Evolutionary conservation across 2,888 invertebrate genomes (phyloP).

Genomic region (Caenorhabditis wallacei): DNA sequence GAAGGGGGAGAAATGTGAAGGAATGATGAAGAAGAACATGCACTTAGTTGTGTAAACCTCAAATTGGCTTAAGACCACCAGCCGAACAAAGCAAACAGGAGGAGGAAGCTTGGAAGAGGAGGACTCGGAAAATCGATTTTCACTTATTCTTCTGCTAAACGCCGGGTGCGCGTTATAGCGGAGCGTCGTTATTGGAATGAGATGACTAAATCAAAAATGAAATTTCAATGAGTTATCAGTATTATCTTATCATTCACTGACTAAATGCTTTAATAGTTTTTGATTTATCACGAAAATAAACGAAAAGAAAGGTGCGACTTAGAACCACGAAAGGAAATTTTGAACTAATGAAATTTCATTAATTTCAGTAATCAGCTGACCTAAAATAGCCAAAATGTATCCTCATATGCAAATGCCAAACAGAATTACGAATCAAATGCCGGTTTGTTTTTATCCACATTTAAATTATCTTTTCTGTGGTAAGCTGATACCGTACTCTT

Average conservation of each 20-base stretch:
- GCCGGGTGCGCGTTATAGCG: slow-evolving; percentile 16
- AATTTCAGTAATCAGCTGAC: no score
- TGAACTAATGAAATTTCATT: no score
- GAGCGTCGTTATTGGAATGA: slow-evolving; percentile 24
- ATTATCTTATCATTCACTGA: slow-evolving; percentile 1
- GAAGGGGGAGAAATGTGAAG: background rate
- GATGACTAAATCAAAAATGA: background rate
- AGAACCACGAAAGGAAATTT: no score
- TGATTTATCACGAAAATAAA: background rate
- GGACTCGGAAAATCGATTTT: slow-evolving; percentile 1
- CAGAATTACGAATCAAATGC: no score
- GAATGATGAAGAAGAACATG: slow-evolving; percentile 27
- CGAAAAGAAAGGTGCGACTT: no score
- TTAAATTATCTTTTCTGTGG: no score
- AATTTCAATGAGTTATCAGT: background rate
- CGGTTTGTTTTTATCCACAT: no score
- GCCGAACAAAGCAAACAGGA: slow-evolving; percentile 35
- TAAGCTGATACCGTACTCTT: no score
- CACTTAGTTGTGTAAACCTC: slow-evolving; percentile 54
- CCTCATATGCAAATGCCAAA: no score
- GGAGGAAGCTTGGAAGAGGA: slow-evolving; percentile 3
- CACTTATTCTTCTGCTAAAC: slow-evolving; percentile 33
- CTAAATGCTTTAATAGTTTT: no score
- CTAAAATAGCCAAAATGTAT: no score
- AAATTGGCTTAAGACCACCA: slow-evolving; percentile 47